Percentiles rank a stretch among this genome's conserved stretches.
Evolutionary conservation across 30 jellyfish, hydroid and myxozoan species (phyloP).

Genomic region (Calvadosia cruxmelitensis): DNA sequence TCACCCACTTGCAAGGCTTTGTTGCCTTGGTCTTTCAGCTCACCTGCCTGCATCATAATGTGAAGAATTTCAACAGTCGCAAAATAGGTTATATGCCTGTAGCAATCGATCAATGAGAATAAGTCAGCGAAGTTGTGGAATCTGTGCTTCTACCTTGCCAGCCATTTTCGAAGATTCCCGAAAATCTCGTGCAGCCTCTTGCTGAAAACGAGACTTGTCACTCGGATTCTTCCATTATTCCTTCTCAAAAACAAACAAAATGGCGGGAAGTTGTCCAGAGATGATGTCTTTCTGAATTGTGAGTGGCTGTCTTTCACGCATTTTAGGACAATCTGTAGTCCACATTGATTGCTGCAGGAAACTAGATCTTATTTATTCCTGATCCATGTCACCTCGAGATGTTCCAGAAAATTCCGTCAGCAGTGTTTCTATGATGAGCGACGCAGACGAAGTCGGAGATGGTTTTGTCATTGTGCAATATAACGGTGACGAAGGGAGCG

Average conservation of each 20-base stretch:
- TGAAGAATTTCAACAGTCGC: too few relatives aligned
- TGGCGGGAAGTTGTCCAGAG: background rate
- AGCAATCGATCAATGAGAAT: too few relatives aligned
- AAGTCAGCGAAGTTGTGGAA: too few relatives aligned
- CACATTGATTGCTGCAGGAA: too few relatives aligned
- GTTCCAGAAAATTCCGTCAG: background rate
- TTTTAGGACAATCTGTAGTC: background rate
- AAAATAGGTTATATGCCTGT: too few relatives aligned
- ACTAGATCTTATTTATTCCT: background rate
- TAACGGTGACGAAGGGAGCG: background rate
- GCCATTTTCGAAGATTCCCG: conserved; percentile 1
- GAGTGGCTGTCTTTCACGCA: background rate
- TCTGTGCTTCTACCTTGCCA: too few relatives aligned
- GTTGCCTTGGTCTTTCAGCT: conserved; percentile 70
- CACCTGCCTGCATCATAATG: conserved; percentile 44
- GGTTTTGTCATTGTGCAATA: background rate
- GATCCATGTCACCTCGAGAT: background rate
- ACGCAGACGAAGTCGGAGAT: background rate
- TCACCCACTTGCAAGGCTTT: conserved; percentile 60
- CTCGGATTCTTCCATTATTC: too few relatives aligned
- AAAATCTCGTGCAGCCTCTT: background rate
- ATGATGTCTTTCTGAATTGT: background rate
- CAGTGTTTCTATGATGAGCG: background rate
- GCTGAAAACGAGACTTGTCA: background rate
- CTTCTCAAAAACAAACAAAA: background rate